phyloP scores from a whole-genome alignment of 2,113 vertebrate species.

The Pongo abelii region DNA sequence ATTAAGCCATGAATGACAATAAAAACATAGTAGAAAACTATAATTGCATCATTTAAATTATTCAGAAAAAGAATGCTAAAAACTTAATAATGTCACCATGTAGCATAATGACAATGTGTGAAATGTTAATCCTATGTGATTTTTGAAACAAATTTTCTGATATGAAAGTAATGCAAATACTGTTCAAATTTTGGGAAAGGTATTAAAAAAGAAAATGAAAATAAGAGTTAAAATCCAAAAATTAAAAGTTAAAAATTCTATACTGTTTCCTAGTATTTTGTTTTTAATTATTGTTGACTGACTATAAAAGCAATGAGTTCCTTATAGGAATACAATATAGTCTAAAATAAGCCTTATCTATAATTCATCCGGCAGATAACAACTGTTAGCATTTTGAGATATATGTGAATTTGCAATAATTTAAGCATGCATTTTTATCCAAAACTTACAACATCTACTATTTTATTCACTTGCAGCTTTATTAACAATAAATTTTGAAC shows the following conservation, averaged over 20 bases:
- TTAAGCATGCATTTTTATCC: background rate
- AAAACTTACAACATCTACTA: background rate
- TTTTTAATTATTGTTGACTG: background rate
- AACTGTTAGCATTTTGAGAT: background rate
- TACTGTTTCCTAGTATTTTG: background rate
- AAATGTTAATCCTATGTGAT: background rate
- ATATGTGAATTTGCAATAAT: background rate
- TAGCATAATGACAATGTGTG: background rate
- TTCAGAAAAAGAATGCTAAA: background rate
- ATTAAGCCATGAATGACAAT: background rate
- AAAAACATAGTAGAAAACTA: constrained; percentile 50
- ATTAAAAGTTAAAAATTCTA: background rate
- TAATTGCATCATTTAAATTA: constrained; percentile 48
- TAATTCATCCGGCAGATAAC: background rate
- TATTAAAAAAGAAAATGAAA: background rate
- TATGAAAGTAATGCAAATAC: background rate
- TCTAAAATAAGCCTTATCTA: background rate
- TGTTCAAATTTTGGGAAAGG: background rate
- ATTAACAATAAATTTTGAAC: background rate
- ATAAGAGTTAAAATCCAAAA: background rate
- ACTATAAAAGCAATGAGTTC: constrained; percentile 7
- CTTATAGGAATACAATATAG: background rate
- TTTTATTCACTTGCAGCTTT: background rate
- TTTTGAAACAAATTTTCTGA: constrained; percentile 15
- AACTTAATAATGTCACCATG: background rate